These are phyloP conservation scores for Nemapogon koenigi DNA, from an alignment of 2,888 invertebrate species.

Conservation along the genomic window DNA sequence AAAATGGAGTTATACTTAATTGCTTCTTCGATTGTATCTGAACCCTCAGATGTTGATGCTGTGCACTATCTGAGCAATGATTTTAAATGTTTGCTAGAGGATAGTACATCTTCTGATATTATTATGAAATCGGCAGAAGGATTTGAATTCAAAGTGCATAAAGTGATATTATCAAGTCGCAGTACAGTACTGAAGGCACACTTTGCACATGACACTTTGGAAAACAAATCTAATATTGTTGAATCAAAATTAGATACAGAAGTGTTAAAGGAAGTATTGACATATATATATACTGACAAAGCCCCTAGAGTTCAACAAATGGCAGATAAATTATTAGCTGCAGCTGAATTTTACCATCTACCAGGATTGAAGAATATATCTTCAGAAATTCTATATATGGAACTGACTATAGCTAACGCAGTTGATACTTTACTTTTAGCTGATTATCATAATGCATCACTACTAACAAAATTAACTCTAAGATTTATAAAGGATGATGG, in stretches of 20 bases:
- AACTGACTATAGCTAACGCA: conserved; percentile 50
- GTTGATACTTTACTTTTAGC: conserved; percentile 49
- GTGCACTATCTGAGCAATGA: conserved; percentile 44
- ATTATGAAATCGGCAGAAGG: conserved; percentile 46
- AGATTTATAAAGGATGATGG: conserved; percentile 57
- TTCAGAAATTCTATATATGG: conserved; percentile 49
- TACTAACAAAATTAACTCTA: conserved; percentile 37
- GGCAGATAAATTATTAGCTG: conserved; percentile 47
- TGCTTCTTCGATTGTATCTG: too few relatives aligned
- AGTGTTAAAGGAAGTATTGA: conserved; percentile 41
- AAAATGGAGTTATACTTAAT: too few relatives aligned
- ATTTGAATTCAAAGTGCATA: conserved; percentile 45
- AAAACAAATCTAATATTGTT: conserved; percentile 42
- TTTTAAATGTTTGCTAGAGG: conserved; percentile 41
- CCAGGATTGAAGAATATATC: conserved; percentile 44
- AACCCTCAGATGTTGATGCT: too few relatives aligned
- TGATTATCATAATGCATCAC: conserved; percentile 45
- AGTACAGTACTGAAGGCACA: conserved; percentile 51
- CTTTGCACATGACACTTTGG: conserved; percentile 51
- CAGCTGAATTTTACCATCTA: conserved; percentile 52
- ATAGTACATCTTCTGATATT: conserved; percentile 48
- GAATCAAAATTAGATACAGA: conserved; percentile 46
- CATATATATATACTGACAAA: conserved; percentile 51
- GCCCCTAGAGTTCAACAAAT: conserved; percentile 48
- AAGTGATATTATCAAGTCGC: conserved; percentile 46